Conservation (phyloP, 2,113 vertebrate species). For the Salvelinus alpinus region DNA sequence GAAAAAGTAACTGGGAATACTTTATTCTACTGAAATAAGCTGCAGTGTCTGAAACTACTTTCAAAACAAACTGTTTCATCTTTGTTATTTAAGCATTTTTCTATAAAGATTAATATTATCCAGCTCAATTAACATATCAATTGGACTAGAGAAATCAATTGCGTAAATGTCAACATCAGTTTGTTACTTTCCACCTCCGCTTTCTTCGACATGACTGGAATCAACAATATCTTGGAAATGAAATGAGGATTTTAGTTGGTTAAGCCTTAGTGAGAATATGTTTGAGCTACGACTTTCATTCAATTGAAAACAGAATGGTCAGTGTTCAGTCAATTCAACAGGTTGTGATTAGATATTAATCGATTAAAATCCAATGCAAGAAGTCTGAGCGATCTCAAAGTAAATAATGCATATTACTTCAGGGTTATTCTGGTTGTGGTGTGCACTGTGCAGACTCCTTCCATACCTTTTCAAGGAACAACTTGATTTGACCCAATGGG, state of each 20-base stretch:
- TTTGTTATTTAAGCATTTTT: not conserved
- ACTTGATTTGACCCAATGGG: slow-evolving; percentile 71
- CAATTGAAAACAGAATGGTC: not conserved
- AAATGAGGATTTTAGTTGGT: not conserved
- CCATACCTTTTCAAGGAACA: slow-evolving; percentile 79
- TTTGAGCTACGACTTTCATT: not conserved
- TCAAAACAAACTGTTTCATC: not conserved
- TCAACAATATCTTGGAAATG: not conserved
- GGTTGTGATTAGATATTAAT: slow-evolving; percentile 27
- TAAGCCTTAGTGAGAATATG: not conserved
- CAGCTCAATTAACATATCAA: not conserved
- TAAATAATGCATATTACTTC: not conserved
- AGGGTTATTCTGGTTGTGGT: slow-evolving; percentile 24
- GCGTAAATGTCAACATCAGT: not conserved
- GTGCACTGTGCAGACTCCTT: slow-evolving; percentile 15
- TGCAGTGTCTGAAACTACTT: not conserved
- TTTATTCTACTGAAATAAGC: not conserved
- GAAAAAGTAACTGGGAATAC: not conserved
- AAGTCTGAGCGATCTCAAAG: slow-evolving; percentile 19
- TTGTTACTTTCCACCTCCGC: not conserved
- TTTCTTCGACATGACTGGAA: slow-evolving; percentile 1
- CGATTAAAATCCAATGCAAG: slow-evolving; percentile 48
- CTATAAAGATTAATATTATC: not conserved
- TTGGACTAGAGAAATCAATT: slow-evolving; percentile 10
- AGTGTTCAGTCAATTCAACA: not conserved